Conservation (phyloP, 2,888 invertebrate genomes). For the Drosophila testacea region DNA sequence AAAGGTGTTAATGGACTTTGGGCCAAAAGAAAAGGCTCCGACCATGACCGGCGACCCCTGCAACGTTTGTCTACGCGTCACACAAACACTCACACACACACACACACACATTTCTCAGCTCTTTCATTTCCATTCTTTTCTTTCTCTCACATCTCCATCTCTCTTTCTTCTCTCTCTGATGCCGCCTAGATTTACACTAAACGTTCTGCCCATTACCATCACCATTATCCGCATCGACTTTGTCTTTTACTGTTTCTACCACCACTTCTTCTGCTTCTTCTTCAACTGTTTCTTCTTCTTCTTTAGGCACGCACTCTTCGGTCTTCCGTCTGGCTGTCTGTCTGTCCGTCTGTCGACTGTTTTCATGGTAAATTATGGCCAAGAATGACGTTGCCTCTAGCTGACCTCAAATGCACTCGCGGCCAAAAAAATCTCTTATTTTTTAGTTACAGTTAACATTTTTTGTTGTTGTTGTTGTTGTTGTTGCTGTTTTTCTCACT, state of each 20-base stretch:
- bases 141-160: slow-evolving; percentile 8
- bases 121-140: slow-evolving; percentile 22
- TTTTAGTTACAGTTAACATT: slow-evolving; percentile 54
- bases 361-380: slow-evolving; percentile 66
- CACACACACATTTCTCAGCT: slow-evolving; percentile 47
- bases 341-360: slow-evolving; percentile 28
- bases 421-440: slow-evolving; percentile 22
- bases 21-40: slow-evolving; percentile 56
- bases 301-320: slow-evolving; percentile 56
- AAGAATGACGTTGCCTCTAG: slow-evolving; percentile 48
- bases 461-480: slow-evolving; percentile 22
- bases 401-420: slow-evolving; percentile 64
- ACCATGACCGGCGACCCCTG: slow-evolving; percentile 50
- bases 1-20: slow-evolving; percentile 77
- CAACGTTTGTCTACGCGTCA: slow-evolving; percentile 36
- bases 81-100: slow-evolving; percentile 16
- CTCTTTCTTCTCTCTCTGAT: neutral
- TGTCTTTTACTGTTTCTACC: slow-evolving; percentile 18
- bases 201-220: slow-evolving; percentile 54
- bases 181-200: slow-evolving; percentile 44
- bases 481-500: neutral
- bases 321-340: slow-evolving; percentile 2
- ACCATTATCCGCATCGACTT: slow-evolving; percentile 48
- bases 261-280: neutral
- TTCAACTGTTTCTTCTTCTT: slow-evolving; percentile 13